These are phyloP conservation scores for Andrena cerasifolii DNA, from an alignment of 1,140 invertebrate species.

Conservation along the genomic window DNA sequence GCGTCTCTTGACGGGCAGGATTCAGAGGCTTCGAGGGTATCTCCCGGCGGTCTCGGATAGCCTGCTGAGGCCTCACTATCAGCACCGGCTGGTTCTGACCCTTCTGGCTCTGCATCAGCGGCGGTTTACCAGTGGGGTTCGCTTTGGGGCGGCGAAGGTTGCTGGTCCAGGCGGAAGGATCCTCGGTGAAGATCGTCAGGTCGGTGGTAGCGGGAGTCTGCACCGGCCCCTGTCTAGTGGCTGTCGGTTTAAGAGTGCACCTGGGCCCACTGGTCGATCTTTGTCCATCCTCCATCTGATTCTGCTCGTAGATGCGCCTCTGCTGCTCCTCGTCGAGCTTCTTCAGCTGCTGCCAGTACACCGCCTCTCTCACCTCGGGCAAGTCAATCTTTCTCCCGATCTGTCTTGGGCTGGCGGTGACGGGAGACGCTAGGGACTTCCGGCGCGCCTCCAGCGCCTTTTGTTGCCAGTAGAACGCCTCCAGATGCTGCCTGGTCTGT, in stretches of 20 bases:
- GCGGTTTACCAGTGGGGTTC: constrained; percentile 69
- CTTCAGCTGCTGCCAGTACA: constrained; percentile 79
- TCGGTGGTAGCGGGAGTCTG: not conserved
- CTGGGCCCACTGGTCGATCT: not conserved
- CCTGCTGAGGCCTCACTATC: constrained; percentile 76
- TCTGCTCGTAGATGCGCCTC: constrained; percentile 74
- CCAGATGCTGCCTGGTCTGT: constrained; percentile 76
- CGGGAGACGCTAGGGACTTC: constrained; percentile 53
- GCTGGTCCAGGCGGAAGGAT: constrained; percentile 54
- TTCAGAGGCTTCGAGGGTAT: constrained; percentile 25
- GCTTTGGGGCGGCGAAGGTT: constrained; percentile 49
- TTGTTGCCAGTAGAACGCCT: constrained; percentile 79
- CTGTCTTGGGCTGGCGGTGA: not conserved
- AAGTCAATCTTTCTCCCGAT: constrained; percentile 60
- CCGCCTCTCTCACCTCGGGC: constrained; percentile 74
- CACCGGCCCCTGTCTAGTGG: not conserved
- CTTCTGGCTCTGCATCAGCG: constrained; percentile 72
- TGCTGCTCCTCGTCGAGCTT: constrained; percentile 78
- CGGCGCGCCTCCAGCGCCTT: constrained; percentile 74
- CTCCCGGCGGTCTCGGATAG: constrained; percentile 65
- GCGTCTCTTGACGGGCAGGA: constrained; percentile 11
- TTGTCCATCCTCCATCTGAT: constrained; percentile 55
- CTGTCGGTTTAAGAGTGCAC: not conserved
- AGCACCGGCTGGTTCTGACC: constrained; percentile 76
- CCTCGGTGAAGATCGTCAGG: not conserved